Base-by-base conservation (phyloP, 2,888 invertebrate species). In the Machimus rusticus region DNA sequence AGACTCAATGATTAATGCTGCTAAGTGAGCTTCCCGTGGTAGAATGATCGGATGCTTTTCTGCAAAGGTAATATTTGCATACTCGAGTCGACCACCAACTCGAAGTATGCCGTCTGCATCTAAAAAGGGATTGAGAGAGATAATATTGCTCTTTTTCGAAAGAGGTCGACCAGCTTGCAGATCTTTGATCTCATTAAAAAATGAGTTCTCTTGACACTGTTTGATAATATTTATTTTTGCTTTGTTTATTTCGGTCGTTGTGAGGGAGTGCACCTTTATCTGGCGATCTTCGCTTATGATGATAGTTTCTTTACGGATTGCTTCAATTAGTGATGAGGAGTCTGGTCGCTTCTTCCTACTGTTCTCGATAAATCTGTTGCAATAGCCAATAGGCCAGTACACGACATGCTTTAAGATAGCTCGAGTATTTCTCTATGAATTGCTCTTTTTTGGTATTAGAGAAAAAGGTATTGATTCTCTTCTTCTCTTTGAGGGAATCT, bases 291-390 rank as follows among this genome's bases (percentile, higher is more conserved):
- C 16, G 4, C 14, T 37, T 9, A 1, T 34, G 12, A 12, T 23
- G 1, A 85, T 78, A 37, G 74, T 23, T 76, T 87, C 88, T 8
- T 84, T 19, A 66, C 84, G 79, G 14, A 88, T 16, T 1, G 87
- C 86, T 5, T 34, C 34, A 1, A 5, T 34, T 34, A 34, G 34
- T 34, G 4, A 5, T 34, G 34, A 34, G 34, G 31, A 55, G 19
- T 9, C 16, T 16, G n/a, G n/a, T 74, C 23, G 31, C 14, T 3
- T 74, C 28, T 28, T 55, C 19, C 19, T 55, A 19, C 57, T n/a
- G 5, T 55, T 55, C 19, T 55, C 57, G 57, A 55, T 55, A 19
- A 55, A 55, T 55, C 57, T 16, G 19, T n/a, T 16, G 57, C 57
- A 55, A 55, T n/a, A n/a, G n/a, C n/a, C n/a, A 28, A 28, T 55